Percentiles rank a stretch among this genome's conserved stretches.
Evolutionary conservation across 1,140 invertebrate genomes (phyloP).

Genomic region (Oryzaephilus surinamensis): DNA sequence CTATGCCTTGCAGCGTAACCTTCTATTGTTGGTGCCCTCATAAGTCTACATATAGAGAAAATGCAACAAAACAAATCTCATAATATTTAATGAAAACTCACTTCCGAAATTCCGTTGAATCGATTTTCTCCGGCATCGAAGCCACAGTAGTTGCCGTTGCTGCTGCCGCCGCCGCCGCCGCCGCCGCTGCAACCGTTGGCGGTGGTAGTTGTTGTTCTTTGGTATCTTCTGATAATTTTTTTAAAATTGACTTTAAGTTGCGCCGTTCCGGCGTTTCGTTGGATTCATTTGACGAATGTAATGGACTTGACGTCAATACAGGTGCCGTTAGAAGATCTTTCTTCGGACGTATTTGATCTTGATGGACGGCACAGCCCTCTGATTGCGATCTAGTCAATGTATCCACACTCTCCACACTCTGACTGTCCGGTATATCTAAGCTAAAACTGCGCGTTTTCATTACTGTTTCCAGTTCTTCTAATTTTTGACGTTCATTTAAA

Average conservation of each 20-base stretch:
- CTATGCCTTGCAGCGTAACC: conserved; percentile 78
- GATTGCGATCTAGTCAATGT: conserved; percentile 34
- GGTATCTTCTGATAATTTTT: conserved; percentile 61
- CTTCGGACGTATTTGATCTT: conserved; percentile 31
- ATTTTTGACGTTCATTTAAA: conserved; percentile 74
- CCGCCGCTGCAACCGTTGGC: too few relatives aligned
- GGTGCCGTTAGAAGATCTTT: conserved; percentile 7
- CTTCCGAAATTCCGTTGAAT: conserved; percentile 47
- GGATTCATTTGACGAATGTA: conserved; percentile 51
- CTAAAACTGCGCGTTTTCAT: conserved; percentile 65
- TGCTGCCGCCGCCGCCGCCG: neutral
- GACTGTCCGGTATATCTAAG: conserved; percentile 60
- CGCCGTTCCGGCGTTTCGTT: conserved; percentile 74
- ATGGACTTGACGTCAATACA: conserved; percentile 13
- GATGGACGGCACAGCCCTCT: conserved; percentile 45
- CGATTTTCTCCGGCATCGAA: conserved; percentile 35
- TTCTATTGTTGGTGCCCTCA: conserved; percentile 70
- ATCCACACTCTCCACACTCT: conserved; percentile 47
- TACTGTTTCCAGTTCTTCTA: conserved; percentile 66
- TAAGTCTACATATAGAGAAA: too few relatives aligned
- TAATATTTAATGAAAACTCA: too few relatives aligned
- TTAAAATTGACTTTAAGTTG: conserved; percentile 75
- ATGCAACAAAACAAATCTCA: neutral
- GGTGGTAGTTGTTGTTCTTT: conserved; percentile 18
- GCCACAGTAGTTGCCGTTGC: conserved; percentile 27